Evolutionary conservation across 2,888 invertebrate genomes (phyloP).

Genomic region (Arctia plantaginis): DNA sequence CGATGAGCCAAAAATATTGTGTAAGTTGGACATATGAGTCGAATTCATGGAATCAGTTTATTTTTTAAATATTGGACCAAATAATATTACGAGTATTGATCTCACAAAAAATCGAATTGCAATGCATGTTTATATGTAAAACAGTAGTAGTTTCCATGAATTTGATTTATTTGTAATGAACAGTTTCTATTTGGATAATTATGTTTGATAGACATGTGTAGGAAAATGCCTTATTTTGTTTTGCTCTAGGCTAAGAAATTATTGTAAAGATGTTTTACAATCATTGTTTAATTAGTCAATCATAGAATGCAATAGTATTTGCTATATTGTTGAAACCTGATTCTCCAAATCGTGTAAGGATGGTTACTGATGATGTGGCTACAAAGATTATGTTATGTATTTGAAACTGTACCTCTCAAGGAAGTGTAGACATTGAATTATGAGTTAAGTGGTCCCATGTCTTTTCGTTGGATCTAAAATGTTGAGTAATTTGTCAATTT

Average conservation of each 20-base stretch:
- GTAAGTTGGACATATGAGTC: slow-evolving; percentile 70
- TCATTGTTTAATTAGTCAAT: slow-evolving; percentile 68
- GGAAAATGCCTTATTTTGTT: slow-evolving; percentile 84
- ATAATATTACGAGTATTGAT: slow-evolving; percentile 78
- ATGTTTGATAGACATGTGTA: slow-evolving; percentile 73
- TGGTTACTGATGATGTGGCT: slow-evolving; percentile 52
- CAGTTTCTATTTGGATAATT: slow-evolving; percentile 65
- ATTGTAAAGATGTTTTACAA: slow-evolving; percentile 72
- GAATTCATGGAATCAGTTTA: slow-evolving; percentile 70
- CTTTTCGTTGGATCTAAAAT: slow-evolving; percentile 46
- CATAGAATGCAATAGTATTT: slow-evolving; percentile 61
- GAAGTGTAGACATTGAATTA: slow-evolving; percentile 70
- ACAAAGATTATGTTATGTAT: slow-evolving; percentile 63
- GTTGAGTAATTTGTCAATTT: slow-evolving; percentile 35
- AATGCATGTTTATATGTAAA: slow-evolving; percentile 59
- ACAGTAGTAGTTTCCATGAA: slow-evolving; percentile 59
- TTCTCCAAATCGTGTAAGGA: slow-evolving; percentile 62
- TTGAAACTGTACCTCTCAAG: slow-evolving; percentile 65
- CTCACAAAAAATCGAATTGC: slow-evolving; percentile 68
- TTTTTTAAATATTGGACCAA: slow-evolving; percentile 76
- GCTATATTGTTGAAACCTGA: slow-evolving; percentile 65
- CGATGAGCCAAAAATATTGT: slow-evolving; percentile 83
- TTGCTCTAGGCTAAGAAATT: slow-evolving; percentile 81
- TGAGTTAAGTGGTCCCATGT: slow-evolving; percentile 53
- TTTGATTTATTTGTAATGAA: slow-evolving; percentile 64